These are phyloP conservation scores for Okapia johnstoni DNA, from an alignment of 2,113 vertebrate species.

Conservation along the genomic window DNA sequence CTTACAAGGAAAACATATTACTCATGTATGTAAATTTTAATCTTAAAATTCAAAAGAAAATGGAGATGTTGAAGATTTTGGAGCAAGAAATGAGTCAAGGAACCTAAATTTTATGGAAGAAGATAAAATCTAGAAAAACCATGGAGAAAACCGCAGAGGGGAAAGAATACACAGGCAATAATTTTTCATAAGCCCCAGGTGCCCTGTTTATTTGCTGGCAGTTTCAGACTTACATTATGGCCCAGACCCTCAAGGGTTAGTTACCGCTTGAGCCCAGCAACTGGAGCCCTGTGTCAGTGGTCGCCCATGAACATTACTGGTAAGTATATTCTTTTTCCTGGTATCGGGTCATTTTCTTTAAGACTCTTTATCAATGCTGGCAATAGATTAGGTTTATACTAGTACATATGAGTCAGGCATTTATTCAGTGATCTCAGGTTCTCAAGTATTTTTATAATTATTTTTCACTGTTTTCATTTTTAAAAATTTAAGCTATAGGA, in stretches of 20 bases:
- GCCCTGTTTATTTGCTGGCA: background rate
- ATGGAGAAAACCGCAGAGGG: background rate
- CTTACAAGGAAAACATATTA: background rate
- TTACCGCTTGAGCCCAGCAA: background rate
- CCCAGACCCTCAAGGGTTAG: background rate
- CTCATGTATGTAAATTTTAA: background rate
- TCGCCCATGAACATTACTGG: slow-evolving; percentile 44
- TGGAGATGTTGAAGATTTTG: background rate
- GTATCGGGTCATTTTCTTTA: slow-evolving; percentile 38
- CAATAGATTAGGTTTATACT: slow-evolving; percentile 49
- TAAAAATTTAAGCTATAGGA: background rate
- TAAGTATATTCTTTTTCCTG: slow-evolving; percentile 54
- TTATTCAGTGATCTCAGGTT: slow-evolving; percentile 67
- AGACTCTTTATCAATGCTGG: slow-evolving; percentile 3
- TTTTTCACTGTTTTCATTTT: background rate
- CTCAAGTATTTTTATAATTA: slow-evolving; percentile 66
- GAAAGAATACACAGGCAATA: background rate
- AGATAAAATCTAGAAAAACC: background rate
- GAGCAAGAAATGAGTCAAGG: background rate
- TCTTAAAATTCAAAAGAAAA: slow-evolving; percentile 16
- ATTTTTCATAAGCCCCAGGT: background rate
- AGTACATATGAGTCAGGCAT: slow-evolving; percentile 50
- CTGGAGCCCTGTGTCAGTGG: background rate
- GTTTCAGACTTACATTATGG: background rate
- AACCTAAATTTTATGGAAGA: background rate